Evolutionary conservation across 2,888 invertebrate species (phyloP).

Genomic region (Hedychridium roseum): DNA sequence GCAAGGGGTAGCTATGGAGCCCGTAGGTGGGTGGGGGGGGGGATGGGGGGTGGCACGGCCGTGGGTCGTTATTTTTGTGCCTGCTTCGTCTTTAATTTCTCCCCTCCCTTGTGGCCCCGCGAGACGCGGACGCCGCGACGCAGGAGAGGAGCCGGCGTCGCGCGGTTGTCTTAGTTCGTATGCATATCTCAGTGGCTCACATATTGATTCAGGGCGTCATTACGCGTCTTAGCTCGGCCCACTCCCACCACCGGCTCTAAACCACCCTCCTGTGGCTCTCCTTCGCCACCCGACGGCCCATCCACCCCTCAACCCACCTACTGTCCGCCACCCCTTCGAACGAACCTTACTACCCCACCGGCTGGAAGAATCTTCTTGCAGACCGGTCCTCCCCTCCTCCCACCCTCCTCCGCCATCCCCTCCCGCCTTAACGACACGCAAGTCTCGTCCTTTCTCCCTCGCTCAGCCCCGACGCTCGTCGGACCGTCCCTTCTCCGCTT

Average conservation of each 20-base stretch:
- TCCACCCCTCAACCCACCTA: no score
- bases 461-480: not conserved
- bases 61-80: constrained; percentile 64
- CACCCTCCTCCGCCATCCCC: not conserved
- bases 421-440: constrained; percentile 24
- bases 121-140: constrained; percentile 41
- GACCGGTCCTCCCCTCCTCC: constrained; percentile 32
- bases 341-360: constrained; percentile 38
- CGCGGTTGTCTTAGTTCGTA: constrained; percentile 63
- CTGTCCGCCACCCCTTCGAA: no score
- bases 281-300: constrained; percentile 39
- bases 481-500: not conserved
- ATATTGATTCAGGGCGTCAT: constrained; percentile 65
- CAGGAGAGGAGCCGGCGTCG: constrained; percentile 16
- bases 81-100: constrained; percentile 64
- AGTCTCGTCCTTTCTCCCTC: constrained; percentile 5
- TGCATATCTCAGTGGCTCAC: constrained; percentile 64
- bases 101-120: constrained; percentile 47
- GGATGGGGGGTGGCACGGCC: constrained; percentile 26
- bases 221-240: constrained; percentile 62
- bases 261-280: constrained; percentile 36
- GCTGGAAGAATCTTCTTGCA: constrained; percentile 44
- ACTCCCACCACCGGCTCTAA: constrained; percentile 43
- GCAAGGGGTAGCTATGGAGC: constrained; percentile 1
- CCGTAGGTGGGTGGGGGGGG: constrained; percentile 10